These are phyloP conservation scores for Melospiza melodia DNA, from an alignment of 2,113 vertebrate species.

Conservation along the genomic window DNA sequence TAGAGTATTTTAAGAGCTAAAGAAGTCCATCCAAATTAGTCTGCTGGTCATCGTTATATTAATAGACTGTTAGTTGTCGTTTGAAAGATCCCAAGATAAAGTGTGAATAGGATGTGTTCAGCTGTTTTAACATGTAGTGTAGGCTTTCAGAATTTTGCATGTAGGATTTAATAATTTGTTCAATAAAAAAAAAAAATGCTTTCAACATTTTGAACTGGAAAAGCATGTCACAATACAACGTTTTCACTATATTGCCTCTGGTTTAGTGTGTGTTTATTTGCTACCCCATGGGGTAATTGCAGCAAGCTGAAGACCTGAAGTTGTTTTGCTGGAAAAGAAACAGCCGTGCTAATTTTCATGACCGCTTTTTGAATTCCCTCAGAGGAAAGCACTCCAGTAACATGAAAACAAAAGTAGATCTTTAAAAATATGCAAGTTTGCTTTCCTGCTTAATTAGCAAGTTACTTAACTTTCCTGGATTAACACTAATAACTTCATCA, in stretches of 20 bases:
- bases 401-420: slow-evolving; percentile 33
- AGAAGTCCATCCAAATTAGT: slow-evolving; percentile 71
- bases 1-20: slow-evolving; percentile 74
- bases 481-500: slow-evolving; percentile 62
- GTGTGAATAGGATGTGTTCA: slow-evolving; percentile 86
- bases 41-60: slow-evolving; percentile 78
- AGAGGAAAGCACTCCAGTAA: slow-evolving; percentile 29
- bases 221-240: slow-evolving; percentile 80
- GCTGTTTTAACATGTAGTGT: slow-evolving; percentile 83
- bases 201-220: slow-evolving; percentile 79
- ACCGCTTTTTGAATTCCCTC: not conserved
- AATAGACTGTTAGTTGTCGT: slow-evolving; percentile 79
- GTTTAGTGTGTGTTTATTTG: slow-evolving; percentile 77
- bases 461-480: slow-evolving; percentile 62
- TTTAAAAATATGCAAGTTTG: slow-evolving; percentile 49
- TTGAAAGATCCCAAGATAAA: slow-evolving; percentile 77
- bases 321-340: slow-evolving; percentile 21
- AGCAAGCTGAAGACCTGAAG: slow-evolving; percentile 2
- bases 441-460: slow-evolving; percentile 62
- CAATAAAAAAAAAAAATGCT: slow-evolving; percentile 78
- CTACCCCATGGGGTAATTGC: slow-evolving; percentile 11
- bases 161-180: slow-evolving; percentile 85
- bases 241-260: slow-evolving; percentile 75
- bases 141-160: slow-evolving; percentile 85
- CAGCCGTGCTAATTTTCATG: not conserved